Percentiles rank a stretch among this genome's conserved stretches.
phyloP scores from a whole-genome alignment of 2,797 vertebrate genomes.

The Acropternis orthonyx region DNA sequence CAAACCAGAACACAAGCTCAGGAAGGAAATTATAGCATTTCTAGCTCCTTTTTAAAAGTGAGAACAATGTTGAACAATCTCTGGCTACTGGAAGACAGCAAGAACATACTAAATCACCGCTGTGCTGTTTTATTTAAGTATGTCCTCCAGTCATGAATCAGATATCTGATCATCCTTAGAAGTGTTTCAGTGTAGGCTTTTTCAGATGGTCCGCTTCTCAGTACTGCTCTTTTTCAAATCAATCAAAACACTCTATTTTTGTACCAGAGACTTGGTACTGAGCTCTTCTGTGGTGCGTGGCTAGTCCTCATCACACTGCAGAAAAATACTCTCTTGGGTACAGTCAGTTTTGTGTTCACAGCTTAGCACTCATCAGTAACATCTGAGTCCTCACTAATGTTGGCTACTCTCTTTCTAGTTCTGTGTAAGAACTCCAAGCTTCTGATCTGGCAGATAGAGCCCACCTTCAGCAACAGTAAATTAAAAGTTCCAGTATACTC shows the following conservation, averaged over 20 bases:
- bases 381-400: not conserved
- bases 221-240: not conserved
- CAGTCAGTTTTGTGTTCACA: not conserved
- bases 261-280: not conserved
- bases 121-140: not conserved
- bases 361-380: not conserved
- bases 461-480: not conserved
- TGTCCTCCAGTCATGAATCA: not conserved
- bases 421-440: not conserved
- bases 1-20: not conserved
- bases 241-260: not conserved
- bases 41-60: not conserved
- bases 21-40: not conserved
- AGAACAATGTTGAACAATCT: not conserved
- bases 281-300: fast-evolving
- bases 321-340: not conserved
- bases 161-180: not conserved
- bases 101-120: not conserved
- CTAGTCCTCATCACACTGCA: not conserved
- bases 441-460: not conserved
- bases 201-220: not conserved
- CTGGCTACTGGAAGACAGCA: not conserved
- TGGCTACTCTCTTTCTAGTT: not conserved
- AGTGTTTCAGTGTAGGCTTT: not conserved
- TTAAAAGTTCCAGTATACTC: not conserved